These are phyloP conservation scores for Indicator indicator DNA, from an alignment of 2,113 vertebrate species.

Conservation along the genomic window DNA sequence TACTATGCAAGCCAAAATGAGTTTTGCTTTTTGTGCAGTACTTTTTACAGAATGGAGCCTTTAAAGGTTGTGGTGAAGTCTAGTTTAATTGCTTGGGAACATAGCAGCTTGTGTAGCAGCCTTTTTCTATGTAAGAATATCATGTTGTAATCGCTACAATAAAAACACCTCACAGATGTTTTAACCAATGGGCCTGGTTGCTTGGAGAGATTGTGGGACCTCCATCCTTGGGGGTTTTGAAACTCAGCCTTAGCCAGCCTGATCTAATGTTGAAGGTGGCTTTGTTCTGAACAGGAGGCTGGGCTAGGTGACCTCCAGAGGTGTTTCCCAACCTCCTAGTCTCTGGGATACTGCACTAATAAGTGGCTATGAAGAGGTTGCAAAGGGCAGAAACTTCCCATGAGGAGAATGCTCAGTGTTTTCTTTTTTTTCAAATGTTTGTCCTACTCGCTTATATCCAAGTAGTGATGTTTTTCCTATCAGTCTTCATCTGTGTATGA, in stretches of 20 bases:
- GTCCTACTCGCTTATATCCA: background rate
- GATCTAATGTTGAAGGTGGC: background rate
- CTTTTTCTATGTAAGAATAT: background rate
- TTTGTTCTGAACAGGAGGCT: background rate
- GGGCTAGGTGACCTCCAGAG: background rate
- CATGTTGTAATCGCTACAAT: background rate
- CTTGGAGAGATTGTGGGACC: background rate
- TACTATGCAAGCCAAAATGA: background rate
- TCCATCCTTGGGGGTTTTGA: background rate
- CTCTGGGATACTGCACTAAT: background rate
- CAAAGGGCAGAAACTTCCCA: background rate
- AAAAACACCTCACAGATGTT: background rate
- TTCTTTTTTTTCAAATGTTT: background rate
- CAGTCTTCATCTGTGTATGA: background rate
- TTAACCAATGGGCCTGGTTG: background rate
- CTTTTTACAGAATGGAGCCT: background rate
- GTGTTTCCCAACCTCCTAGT: background rate
- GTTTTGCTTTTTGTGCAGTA: background rate
- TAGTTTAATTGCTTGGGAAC: background rate
- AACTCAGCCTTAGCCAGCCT: background rate
- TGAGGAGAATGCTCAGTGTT: background rate
- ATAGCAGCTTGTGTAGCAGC: background rate
- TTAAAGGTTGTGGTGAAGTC: background rate
- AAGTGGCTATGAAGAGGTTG: background rate
- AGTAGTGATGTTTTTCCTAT: background rate